These are phyloP conservation scores for Herpetotheres cachinnans DNA, from an alignment of 2,113 vertebrate species.

Conservation along the genomic window DNA sequence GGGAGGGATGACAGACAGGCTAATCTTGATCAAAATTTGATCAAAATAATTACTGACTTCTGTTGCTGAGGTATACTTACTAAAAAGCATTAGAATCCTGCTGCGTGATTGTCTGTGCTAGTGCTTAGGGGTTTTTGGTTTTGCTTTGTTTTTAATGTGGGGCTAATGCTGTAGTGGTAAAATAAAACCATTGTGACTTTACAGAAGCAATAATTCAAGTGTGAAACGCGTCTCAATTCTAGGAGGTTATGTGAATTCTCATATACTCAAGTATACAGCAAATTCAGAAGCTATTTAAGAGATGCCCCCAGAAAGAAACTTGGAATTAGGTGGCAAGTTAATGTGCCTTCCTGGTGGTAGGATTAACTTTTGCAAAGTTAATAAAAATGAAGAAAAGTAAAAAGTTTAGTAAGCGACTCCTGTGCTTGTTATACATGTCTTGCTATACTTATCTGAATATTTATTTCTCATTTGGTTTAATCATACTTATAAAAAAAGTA, in stretches of 20 bases:
- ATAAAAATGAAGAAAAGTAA: not conserved
- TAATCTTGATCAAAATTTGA: not conserved
- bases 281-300: not conserved
- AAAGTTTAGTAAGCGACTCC: not conserved
- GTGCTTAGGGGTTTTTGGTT: not conserved
- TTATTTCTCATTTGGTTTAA: not conserved
- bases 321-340: not conserved
- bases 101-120: not conserved
- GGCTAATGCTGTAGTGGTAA: not conserved
- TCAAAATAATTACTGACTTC: not conserved
- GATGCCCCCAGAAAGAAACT: not conserved
- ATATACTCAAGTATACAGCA: not conserved
- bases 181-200: not conserved
- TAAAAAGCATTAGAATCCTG: not conserved
- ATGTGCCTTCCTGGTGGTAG: not conserved
- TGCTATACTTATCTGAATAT: not conserved
- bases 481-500: too few species aligned
- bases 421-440: not conserved
- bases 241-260: not conserved
- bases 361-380: not conserved
- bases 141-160: not conserved
- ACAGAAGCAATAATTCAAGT: not conserved
- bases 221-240: not conserved
- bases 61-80: not conserved
- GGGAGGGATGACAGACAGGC: not conserved